Percentiles rank a stretch among this genome's conserved stretches.
phyloP scores from a whole-genome alignment of 2,113 vertebrate genomes.

The Chaetorhynchus papuensis region DNA sequence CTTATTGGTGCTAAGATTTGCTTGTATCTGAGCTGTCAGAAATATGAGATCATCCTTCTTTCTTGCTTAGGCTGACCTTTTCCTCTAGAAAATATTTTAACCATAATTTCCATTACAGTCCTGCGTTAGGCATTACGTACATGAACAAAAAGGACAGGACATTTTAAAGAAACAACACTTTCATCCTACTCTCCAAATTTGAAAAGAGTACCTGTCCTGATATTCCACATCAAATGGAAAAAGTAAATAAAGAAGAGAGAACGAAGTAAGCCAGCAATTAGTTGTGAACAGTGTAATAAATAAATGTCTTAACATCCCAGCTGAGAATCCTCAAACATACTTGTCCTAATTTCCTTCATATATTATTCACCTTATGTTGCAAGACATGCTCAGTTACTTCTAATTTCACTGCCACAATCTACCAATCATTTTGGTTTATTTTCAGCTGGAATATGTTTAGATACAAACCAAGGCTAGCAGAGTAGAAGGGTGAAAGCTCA shows the following conservation, averaged over 20 bases:
- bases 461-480: not conserved
- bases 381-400: not conserved
- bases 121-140: not conserved
- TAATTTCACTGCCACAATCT: not conserved
- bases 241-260: not conserved
- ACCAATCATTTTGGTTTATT: not conserved
- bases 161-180: not conserved
- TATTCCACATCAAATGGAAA: not conserved
- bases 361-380: not conserved
- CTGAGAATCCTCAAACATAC: not conserved
- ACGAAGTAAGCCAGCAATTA: not conserved
- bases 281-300: not conserved
- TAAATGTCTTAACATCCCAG: not conserved
- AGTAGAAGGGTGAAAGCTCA: not conserved
- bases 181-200: not conserved
- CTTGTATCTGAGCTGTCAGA: conserved; percentile 42
- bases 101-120: conserved; percentile 26
- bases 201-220: not conserved
- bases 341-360: not conserved
- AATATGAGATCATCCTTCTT: conserved; percentile 32
- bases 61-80: conserved; percentile 21
- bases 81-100: conserved; percentile 18
- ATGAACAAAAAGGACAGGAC: not conserved
- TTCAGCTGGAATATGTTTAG: not conserved
- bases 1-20: conserved; percentile 13